Evolutionary conservation across 2,113 vertebrate species (phyloP).

Genomic region (Cairina moschata): DNA sequence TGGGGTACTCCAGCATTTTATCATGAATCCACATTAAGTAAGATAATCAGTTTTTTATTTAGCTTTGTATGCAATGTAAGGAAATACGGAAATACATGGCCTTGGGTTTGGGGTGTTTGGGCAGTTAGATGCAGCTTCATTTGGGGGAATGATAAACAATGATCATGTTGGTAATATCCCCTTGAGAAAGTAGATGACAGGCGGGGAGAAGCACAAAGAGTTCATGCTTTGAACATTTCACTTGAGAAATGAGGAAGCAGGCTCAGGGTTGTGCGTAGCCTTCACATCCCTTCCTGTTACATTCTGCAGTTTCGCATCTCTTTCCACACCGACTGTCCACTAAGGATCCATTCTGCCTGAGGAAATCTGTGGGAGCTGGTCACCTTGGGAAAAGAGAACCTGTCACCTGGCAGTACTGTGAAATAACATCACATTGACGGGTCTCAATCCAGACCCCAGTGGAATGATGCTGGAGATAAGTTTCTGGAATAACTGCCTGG

Average conservation of each 20-base stretch:
- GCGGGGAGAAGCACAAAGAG: background rate
- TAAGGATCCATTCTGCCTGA: background rate
- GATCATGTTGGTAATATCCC: background rate
- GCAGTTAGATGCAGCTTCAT: background rate
- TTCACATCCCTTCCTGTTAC: background rate
- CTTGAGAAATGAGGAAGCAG: background rate
- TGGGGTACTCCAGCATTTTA: background rate
- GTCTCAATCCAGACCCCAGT: background rate
- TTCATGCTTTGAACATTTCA: background rate
- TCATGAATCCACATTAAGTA: background rate
- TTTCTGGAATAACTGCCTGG: background rate
- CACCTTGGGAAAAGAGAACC: background rate
- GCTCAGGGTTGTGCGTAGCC: background rate
- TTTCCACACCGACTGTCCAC: background rate
- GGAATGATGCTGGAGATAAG: background rate
- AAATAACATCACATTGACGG: background rate
- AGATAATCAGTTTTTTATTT: constrained; percentile 30
- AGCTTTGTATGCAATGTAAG: background rate
- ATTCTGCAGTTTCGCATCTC: rapidly evolving
- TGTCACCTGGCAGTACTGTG: background rate
- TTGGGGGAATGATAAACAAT: background rate
- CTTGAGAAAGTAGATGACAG: background rate
- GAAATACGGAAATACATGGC: background rate
- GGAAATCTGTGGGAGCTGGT: background rate
- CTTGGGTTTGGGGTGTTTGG: background rate